Conservation (phyloP, 2,797 vertebrate genomes). For the Glossophaga mutica region DNA sequence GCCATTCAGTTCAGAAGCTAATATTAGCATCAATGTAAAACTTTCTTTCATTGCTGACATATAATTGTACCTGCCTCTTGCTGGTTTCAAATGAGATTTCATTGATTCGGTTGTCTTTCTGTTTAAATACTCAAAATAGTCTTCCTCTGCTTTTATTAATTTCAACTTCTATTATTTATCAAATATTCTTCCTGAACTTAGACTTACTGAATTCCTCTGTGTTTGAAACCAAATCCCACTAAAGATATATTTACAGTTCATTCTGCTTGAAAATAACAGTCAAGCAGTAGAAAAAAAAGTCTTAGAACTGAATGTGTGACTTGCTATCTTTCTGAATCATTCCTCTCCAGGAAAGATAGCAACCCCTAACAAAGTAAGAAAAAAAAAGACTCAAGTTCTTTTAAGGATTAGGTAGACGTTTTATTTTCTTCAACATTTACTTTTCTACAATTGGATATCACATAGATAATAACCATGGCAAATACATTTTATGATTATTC, state of each 20-base stretch:
- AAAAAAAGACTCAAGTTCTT: neutral
- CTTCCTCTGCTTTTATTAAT: constrained; percentile 1
- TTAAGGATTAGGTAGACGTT: neutral
- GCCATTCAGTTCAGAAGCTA: neutral
- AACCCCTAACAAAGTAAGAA: constrained; percentile 28
- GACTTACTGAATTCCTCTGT: constrained; percentile 41
- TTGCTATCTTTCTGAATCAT: constrained; percentile 15
- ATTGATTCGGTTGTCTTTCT: neutral
- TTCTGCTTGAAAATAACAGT: constrained; percentile 46
- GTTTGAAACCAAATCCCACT: neutral
- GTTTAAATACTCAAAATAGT: neutral
- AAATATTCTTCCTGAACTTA: neutral
- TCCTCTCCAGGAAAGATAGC: neutral
- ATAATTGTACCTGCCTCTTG: neutral
- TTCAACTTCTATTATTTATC: constrained; percentile 49
- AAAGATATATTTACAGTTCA: neutral
- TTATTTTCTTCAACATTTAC: neutral
- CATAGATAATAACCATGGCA: neutral
- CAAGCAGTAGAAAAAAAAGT: constrained; percentile 20
- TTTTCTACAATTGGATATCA: neutral
- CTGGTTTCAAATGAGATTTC: neutral
- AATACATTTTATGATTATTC: neutral
- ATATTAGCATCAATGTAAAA: neutral
- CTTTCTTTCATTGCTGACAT: neutral
- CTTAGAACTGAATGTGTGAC: neutral